Conservation (phyloP, 2,113 vertebrate genomes). For the Fulica atra region DNA sequence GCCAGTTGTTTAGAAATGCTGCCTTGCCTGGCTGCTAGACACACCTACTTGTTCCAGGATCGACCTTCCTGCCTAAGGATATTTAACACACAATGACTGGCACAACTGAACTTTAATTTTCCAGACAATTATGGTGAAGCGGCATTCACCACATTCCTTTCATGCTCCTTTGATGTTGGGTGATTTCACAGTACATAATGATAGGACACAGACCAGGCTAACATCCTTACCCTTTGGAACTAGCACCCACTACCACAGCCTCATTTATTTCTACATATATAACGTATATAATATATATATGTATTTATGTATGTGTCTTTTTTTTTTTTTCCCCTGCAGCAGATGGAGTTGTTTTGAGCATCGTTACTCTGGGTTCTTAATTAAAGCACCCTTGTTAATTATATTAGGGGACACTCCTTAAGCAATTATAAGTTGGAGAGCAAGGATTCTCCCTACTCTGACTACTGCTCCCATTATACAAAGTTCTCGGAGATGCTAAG, state of each 20-base stretch:
- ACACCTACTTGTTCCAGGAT: conserved; percentile 9
- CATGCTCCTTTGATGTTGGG: conserved; percentile 35
- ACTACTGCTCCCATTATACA: not conserved
- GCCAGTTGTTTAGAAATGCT: not conserved
- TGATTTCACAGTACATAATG: conserved; percentile 39
- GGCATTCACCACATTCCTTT: not conserved
- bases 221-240: conserved; percentile 44
- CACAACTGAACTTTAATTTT: conserved; percentile 12
- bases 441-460: not conserved
- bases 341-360: conserved; percentile 28
- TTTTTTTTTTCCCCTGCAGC: not conserved
- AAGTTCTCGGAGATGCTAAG: not conserved
- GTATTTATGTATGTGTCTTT: not conserved
- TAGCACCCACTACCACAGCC: not conserved
- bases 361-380: conserved; percentile 36
- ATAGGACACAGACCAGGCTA: not conserved
- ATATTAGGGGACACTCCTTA: conserved; percentile 45
- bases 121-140: conserved; percentile 8
- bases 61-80: conserved; percentile 20
- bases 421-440: not conserved
- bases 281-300: not conserved
- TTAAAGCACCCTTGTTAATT: conserved; percentile 59
- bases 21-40: not conserved
- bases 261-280: not conserved
- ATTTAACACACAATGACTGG: conserved; percentile 26